Conservation (phyloP, 2,888 invertebrate genomes). For the Cryptus viduatorius region DNA sequence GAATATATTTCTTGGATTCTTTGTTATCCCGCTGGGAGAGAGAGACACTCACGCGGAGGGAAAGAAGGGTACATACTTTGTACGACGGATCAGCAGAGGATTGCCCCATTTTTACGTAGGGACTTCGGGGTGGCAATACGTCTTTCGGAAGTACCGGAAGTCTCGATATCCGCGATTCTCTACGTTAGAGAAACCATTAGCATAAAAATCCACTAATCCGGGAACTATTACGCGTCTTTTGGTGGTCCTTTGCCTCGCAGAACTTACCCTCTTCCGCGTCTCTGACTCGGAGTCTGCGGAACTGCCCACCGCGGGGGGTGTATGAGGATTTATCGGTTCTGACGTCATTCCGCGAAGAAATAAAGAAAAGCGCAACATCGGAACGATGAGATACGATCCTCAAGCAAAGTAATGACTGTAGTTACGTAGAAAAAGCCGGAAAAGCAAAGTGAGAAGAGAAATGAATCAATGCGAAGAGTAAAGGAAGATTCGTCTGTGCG, state of each 20-base stretch:
- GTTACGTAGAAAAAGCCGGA: not conserved
- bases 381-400: slow-evolving; percentile 10
- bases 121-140: slow-evolving; percentile 27
- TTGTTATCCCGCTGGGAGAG: slow-evolving; percentile 47
- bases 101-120: slow-evolving; percentile 26
- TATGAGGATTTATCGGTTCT: slow-evolving; percentile 77
- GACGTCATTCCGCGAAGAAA: slow-evolving; percentile 55
- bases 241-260: slow-evolving; percentile 29
- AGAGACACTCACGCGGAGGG: not conserved
- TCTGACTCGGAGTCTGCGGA: slow-evolving; percentile 67
- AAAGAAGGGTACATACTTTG: slow-evolving; percentile 25
- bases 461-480: not conserved
- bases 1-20: slow-evolving; percentile 46
- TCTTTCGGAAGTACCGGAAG: slow-evolving; percentile 51
- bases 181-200: slow-evolving; percentile 69
- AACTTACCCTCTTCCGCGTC: not conserved
- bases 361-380: not conserved
- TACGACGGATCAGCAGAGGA: slow-evolving; percentile 14
- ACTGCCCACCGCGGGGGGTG: slow-evolving; percentile 74
- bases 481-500: slow-evolving; percentile 1
- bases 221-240: slow-evolving; percentile 57
- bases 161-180: slow-evolving; percentile 69
- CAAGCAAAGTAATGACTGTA: slow-evolving; percentile 15
- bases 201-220: slow-evolving; percentile 80
- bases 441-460: slow-evolving; percentile 1